Evolutionary conservation across 2,888 invertebrate species (phyloP).

Genomic region (Mythimna ferrago): DNA sequence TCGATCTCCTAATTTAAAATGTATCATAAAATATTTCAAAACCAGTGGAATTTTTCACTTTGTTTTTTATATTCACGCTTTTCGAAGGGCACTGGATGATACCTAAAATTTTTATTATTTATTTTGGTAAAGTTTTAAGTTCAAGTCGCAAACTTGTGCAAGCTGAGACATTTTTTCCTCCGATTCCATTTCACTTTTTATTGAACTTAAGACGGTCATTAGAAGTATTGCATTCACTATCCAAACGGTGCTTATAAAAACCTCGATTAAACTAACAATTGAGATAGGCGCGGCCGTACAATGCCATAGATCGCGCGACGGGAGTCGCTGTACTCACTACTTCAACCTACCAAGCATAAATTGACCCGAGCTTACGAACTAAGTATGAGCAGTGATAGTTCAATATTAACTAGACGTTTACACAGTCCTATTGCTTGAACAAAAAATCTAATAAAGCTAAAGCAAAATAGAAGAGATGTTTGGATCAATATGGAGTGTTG

Average conservation of each 20-base stretch:
- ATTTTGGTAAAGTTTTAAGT: background rate
- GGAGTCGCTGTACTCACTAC: constrained; percentile 78
- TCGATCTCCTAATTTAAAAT: no score
- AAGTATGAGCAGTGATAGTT: constrained; percentile 38
- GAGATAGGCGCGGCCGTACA: constrained; percentile 80
- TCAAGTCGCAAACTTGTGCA: constrained; percentile 45
- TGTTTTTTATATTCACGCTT: background rate
- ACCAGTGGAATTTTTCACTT: background rate
- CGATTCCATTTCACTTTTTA: constrained; percentile 74
- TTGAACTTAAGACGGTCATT: constrained; percentile 67
- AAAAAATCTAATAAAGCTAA: constrained; percentile 88
- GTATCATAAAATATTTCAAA: no score
- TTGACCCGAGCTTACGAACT: constrained; percentile 52
- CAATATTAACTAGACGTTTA: constrained; percentile 70
- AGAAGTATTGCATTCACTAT: constrained; percentile 77
- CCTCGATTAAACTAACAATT: constrained; percentile 89
- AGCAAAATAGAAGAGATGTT: constrained; percentile 87
- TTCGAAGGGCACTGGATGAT: background rate
- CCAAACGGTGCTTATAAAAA: constrained; percentile 83
- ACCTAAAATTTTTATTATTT: no score
- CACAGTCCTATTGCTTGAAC: constrained; percentile 69
- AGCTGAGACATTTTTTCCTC: constrained; percentile 43
- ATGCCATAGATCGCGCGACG: constrained; percentile 87
- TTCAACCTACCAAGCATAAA: constrained; percentile 61
- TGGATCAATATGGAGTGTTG: constrained; percentile 90